Conservation (phyloP, 2,888 invertebrate genomes). For the Anthoptus insignis region DNA sequence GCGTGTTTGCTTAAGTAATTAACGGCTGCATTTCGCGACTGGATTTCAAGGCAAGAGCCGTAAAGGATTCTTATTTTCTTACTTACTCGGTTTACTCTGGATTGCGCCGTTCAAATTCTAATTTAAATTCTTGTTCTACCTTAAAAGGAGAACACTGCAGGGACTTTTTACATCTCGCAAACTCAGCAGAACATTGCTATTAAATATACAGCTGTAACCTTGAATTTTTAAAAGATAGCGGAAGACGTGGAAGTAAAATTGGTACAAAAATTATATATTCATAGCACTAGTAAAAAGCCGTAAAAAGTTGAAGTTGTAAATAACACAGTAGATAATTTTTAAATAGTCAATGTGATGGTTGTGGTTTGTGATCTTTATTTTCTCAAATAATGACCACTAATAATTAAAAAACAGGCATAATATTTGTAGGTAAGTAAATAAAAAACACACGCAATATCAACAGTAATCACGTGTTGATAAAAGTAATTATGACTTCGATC, state of each 20-base stretch:
- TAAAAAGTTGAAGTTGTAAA: too few species aligned
- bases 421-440: too few species aligned
- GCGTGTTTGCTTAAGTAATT: constrained; percentile 49
- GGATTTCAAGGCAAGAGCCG: constrained; percentile 27
- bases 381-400: too few species aligned
- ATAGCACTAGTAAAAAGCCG: too few species aligned
- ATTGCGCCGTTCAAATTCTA: constrained; percentile 25
- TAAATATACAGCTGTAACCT: neutral
- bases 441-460: too few species aligned
- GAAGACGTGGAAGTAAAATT: neutral
- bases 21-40: constrained; percentile 37
- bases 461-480: neutral
- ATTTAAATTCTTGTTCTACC: constrained; percentile 31
- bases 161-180: neutral
- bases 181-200: neutral
- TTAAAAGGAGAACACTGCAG: constrained; percentile 3
- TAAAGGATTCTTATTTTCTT: constrained; percentile 19
- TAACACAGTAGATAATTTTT: too few species aligned
- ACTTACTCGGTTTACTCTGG: constrained; percentile 12
- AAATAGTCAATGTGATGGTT: too few species aligned
- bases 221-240: too few species aligned
- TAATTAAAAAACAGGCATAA: too few species aligned
- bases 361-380: too few species aligned
- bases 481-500: too few species aligned
- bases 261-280: neutral